Base-by-base conservation (phyloP, 2,797 vertebrate genomes). In the Echeneis naucrates region DNA sequence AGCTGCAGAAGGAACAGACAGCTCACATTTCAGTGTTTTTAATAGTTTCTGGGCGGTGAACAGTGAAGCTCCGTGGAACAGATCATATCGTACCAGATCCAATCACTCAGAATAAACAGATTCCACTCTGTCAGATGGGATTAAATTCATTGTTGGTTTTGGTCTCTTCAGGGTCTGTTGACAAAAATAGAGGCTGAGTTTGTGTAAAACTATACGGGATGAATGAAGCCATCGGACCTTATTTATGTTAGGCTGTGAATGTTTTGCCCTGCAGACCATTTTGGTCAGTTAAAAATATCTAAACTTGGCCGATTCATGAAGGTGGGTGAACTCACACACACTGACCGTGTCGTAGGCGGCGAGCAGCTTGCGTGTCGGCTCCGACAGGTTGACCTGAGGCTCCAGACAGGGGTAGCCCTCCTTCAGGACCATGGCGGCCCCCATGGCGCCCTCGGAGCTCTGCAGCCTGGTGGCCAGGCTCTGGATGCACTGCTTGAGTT, bases 401-500 rank as follows among this genome's bases (percentile, higher is more conserved):
- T 99, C 98, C 79, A 99, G 92, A 81, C 94, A 96, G 0, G 98
- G 98, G 82, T 97, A 98, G 0, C 88, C 91, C 0, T 98, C 97
- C 89, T 92, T 98, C 88, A 97, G 93, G 84, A 93, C 93, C 81
- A 99, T 96, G 35, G 80, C 83, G 48, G 97, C 97, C 0, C 95
- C 95, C 57, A 96, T 94, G 0, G 82, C 5, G 14, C 92, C 96
- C 73, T 98, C 97, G 0, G 95, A 83, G 83, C 88, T 92, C 78
- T 97, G 92, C 3, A 99, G 95, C 44, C 98, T 92, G 0, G 97
- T 95, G 75, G 96, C 94, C 87, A 99, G 87, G 33, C 95, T 98
- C 88, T 98, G 92, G 88, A 99, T 97, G 93, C 98, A 99, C 94
- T 99, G 98, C 91, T 99, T 99, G 77, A 98, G 91, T 83, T 96